Conservation (phyloP, 2,797 vertebrate species). For the Anabacerthia variegaticeps region DNA sequence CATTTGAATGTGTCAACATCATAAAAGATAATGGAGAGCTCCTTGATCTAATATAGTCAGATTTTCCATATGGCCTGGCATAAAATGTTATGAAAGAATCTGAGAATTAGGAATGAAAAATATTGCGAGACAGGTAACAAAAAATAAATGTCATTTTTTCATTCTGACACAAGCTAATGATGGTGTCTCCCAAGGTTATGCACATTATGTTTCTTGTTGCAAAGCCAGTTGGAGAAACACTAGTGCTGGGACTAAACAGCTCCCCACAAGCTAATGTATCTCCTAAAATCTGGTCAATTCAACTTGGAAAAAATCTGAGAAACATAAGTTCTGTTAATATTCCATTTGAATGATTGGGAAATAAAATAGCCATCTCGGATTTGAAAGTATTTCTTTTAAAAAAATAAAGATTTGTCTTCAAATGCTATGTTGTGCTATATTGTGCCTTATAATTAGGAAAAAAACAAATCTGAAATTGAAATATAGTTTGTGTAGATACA, state of each 20-base stretch:
- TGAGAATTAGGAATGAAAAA: constrained; percentile 7
- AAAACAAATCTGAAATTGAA: background rate
- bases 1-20: background rate
- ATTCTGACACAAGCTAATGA: background rate
- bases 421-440: background rate
- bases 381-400: background rate
- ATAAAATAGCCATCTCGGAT: background rate
- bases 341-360: background rate
- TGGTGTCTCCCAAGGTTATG: background rate
- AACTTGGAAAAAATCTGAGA: background rate
- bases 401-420: background rate
- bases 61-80: background rate
- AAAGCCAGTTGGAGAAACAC: background rate
- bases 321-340: background rate
- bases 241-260: background rate
- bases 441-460: background rate
- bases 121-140: background rate
- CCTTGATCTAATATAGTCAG: background rate
- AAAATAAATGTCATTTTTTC: background rate
- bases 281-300: background rate
- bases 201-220: background rate
- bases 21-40: background rate
- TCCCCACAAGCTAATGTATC: background rate
- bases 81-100: constrained; percentile 17
- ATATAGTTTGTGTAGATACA: background rate